Conservation (phyloP, 2,113 vertebrate species). For the Megaceryle maxima region DNA sequence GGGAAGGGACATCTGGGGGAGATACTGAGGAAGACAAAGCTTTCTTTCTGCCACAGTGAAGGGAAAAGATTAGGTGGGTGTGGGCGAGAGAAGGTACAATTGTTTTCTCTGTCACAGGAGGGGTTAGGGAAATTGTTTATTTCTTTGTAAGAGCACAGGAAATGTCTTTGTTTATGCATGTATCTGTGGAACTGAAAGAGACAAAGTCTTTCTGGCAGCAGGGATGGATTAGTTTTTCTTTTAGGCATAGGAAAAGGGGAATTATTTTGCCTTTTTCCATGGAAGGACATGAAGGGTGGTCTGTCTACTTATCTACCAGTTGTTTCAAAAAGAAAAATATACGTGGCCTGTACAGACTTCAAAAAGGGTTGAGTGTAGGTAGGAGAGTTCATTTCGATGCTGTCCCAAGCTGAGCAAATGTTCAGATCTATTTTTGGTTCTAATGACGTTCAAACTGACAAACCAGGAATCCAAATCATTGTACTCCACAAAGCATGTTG, state of each 20-base stretch:
- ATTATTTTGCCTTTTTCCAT: background rate
- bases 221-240: background rate
- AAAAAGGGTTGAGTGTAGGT: background rate
- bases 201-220: background rate
- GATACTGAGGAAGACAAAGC: background rate
- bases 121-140: conserved; percentile 9
- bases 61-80: background rate
- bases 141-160: conserved; percentile 22
- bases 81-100: background rate
- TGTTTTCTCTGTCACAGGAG: background rate
- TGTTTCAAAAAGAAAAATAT: background rate
- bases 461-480: conserved; percentile 30
- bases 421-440: conserved; percentile 39
- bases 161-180: background rate
- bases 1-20: background rate
- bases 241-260: background rate
- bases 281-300: background rate
- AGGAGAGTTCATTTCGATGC: background rate
- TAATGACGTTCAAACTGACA: conserved; percentile 12
- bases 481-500: background rate
- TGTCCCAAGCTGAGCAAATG: conserved; percentile 8
- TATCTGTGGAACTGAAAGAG: background rate
- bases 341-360: background rate
- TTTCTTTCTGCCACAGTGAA: background rate
- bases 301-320: background rate